Conservation (phyloP, 2,797 vertebrate genomes). For the Gallinago nigripennis region DNA sequence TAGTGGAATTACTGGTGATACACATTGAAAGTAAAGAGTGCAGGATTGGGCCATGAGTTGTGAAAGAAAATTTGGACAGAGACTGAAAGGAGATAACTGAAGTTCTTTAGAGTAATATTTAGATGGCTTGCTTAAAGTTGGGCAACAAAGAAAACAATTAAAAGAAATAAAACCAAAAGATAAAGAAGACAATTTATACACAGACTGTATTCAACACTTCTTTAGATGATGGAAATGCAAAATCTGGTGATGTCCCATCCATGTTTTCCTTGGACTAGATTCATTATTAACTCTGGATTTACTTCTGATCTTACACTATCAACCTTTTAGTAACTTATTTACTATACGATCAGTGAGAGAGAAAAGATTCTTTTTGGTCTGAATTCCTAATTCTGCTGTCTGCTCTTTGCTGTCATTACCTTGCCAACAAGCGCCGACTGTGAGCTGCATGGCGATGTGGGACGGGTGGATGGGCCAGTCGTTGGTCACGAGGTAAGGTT, state of each 20-base stretch:
- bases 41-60: background rate
- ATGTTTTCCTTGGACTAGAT: background rate
- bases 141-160: background rate
- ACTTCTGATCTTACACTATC: background rate
- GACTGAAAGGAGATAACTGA: background rate
- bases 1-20: background rate
- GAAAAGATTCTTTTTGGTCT: background rate
- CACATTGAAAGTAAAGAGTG: background rate
- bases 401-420: constrained; percentile 74
- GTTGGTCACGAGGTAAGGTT: constrained; percentile 97
- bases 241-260: background rate
- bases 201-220: background rate
- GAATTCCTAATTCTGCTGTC: background rate
- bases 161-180: background rate
- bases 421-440: constrained; percentile 98
- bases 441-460: constrained; percentile 95
- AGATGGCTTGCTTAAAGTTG: background rate
- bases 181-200: background rate
- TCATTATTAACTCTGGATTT: background rate
- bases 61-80: background rate
- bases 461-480: constrained; percentile 98
- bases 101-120: background rate
- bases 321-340: background rate
- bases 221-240: background rate
- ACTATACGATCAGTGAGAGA: rapidly evolving